Evolutionary conservation across 2,797 vertebrate genomes (phyloP), one percentile per base, ranked within the genome.

Genomic region (Sciurus vulgaris): DNA sequence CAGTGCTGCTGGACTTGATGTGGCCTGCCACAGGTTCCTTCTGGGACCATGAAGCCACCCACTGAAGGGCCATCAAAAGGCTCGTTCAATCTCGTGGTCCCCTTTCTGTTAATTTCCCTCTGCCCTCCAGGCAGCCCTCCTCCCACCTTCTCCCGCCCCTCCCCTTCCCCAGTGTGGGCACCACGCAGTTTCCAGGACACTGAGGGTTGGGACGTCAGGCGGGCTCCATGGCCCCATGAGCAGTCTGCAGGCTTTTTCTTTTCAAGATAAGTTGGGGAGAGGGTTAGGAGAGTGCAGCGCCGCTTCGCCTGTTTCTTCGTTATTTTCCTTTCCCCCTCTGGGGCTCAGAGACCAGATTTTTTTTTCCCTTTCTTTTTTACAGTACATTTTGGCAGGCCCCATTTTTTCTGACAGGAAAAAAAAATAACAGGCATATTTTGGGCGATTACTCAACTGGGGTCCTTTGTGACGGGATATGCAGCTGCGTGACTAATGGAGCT

Each of bases 391-490:
- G 98, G 98, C 98, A 98, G 96, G 91, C 96, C 96, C 91, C 94
- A 90, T 97, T 96, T 97, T 70, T 72, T 98, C 98, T 98, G 96
- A 97, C 92, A 96, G 84, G 95, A 97, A 96, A 98, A 98, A 47
- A 98, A 98, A 98, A 96, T 98, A 98, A 98, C 97, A 98, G 98
- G 98, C 98, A 98, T 98, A 98, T 98, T 98, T 98, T 98, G 97
- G 98, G 98, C 97, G 98, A 98, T 98, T 98, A 98, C 98, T 98
- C 98, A 98, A 98, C 97, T 98, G 98, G 97, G 98, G 98, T 98
- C 96, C 97, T 98, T 98, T 98, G 98, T 98, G 98, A 98, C 98
- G 98, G 98, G 98, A 98, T 98, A 97, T 97, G 98, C 98, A 98
- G 98, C 98, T 98, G 98, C 96, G 95, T 99, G 98, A 98, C 98